Evolutionary conservation across 2,113 vertebrate species (phyloP).

Genomic region (Gymnocephalus cernua): DNA sequence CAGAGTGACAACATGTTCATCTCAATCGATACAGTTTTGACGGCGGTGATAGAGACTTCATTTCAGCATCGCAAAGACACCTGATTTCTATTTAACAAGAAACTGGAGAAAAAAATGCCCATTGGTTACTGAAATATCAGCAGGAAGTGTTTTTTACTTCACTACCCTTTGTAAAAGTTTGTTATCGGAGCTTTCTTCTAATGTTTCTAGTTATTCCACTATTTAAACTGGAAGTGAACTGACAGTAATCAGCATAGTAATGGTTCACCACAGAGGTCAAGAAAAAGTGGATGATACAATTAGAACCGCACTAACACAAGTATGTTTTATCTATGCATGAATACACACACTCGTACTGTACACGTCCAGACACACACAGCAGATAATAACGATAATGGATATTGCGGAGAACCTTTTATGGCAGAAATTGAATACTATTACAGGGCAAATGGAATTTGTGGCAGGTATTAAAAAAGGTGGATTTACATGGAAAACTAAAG

Average conservation of each 20-base stretch:
- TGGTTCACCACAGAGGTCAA: not conserved
- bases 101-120: no score
- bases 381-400: conserved; percentile 1
- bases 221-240: not conserved
- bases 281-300: not conserved
- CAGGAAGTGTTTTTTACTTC: not conserved
- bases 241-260: not conserved
- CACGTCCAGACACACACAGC: not conserved
- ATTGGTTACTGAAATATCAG: no score
- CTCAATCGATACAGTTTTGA: not conserved
- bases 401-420: not conserved
- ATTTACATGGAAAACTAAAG: not conserved
- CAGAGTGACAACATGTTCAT: not conserved
- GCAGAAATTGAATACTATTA: not conserved
- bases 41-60: not conserved
- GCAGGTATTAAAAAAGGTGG: not conserved
- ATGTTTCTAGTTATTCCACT: not conserved
- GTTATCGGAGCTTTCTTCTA: not conserved
- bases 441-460: not conserved
- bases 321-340: not conserved
- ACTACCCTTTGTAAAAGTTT: not conserved
- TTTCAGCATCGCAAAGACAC: not conserved
- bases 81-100: no score
- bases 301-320: not conserved
- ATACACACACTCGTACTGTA: no score